These are phyloP conservation scores for Gallinago stenura DNA, from an alignment of 2,797 vertebrate species.

Conservation along the genomic window DNA sequence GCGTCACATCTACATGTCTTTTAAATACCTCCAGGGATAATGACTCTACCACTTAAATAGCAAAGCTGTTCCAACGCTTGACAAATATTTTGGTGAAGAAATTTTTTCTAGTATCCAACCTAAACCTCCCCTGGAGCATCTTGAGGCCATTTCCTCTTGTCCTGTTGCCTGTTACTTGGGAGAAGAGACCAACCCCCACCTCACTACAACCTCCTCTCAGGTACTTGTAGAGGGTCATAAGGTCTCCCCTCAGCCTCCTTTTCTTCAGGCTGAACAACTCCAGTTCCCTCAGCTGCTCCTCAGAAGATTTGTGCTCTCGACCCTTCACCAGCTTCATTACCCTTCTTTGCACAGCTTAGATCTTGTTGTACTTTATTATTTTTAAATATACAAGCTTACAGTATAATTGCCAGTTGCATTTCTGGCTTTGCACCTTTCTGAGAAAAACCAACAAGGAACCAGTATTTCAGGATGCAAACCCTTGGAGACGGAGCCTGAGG, in stretches of 20 bases:
- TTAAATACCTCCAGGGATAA: neutral
- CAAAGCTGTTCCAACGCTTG: neutral
- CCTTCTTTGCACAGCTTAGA: neutral
- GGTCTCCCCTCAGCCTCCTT: neutral
- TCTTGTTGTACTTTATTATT: slow-evolving; percentile 11
- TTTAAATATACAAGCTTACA: slow-evolving; percentile 9
- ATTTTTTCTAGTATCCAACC: neutral
- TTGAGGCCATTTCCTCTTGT: neutral
- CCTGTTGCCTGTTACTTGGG: neutral
- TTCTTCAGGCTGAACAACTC: neutral
- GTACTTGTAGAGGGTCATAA: neutral
- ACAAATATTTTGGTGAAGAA: neutral
- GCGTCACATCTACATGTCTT: neutral
- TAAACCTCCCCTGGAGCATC: neutral
- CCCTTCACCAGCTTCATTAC: neutral
- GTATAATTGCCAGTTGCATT: slow-evolving; percentile 23
- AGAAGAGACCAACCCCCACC: neutral
- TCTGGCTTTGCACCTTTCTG: slow-evolving; percentile 44
- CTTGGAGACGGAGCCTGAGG: slow-evolving; percentile 13
- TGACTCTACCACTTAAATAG: neutral
- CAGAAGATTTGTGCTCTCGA: neutral
- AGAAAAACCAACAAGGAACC: slow-evolving; percentile 29
- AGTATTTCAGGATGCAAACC: slow-evolving; percentile 54
- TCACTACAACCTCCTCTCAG: neutral
- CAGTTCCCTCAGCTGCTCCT: neutral